Evolutionary conservation across 2,113 vertebrate species (phyloP).

Genomic region (Natator depressus): DNA sequence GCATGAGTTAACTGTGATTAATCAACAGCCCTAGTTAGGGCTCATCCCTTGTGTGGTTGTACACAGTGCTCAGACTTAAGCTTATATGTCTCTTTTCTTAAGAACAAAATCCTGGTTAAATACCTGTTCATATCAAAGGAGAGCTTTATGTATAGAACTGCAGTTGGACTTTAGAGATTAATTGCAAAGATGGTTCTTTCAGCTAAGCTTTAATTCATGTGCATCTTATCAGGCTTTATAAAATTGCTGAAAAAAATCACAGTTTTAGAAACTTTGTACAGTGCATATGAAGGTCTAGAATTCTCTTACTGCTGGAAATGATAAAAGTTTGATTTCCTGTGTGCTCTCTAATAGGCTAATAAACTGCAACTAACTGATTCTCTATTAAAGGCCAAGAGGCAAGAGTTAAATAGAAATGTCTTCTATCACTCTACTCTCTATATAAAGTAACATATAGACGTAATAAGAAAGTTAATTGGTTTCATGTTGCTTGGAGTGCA

Average conservation of each 20-base stretch:
- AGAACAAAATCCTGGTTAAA: slow-evolving; percentile 32
- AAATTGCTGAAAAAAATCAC: slow-evolving; percentile 52
- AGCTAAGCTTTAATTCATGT: slow-evolving; percentile 58
- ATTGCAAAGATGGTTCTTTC: slow-evolving; percentile 31
- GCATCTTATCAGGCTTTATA: slow-evolving; percentile 56
- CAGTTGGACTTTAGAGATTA: slow-evolving; percentile 25
- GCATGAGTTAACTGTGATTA: too few species aligned
- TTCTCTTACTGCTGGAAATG: slow-evolving; percentile 25
- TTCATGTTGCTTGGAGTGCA: slow-evolving; percentile 57
- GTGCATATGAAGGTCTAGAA: slow-evolving; percentile 10
- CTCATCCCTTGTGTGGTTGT: not conserved
- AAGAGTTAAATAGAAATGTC: slow-evolving; percentile 48
- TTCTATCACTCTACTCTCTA: slow-evolving; percentile 24
- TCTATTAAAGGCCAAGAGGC: slow-evolving; percentile 69
- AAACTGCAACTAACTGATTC: slow-evolving; percentile 63
- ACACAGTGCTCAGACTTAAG: not conserved
- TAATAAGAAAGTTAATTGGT: slow-evolving; percentile 68
- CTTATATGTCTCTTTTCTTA: not conserved
- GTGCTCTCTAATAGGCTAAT: slow-evolving; percentile 49
- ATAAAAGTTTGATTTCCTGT: slow-evolving; percentile 23
- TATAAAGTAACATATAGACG: slow-evolving; percentile 18
- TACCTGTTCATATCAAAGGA: not conserved
- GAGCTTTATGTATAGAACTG: not conserved
- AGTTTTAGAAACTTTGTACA: not conserved
- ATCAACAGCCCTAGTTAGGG: not conserved